Conservation (phyloP, 2,113 vertebrate genomes). For the Pelodiscus sinensis region DNA sequence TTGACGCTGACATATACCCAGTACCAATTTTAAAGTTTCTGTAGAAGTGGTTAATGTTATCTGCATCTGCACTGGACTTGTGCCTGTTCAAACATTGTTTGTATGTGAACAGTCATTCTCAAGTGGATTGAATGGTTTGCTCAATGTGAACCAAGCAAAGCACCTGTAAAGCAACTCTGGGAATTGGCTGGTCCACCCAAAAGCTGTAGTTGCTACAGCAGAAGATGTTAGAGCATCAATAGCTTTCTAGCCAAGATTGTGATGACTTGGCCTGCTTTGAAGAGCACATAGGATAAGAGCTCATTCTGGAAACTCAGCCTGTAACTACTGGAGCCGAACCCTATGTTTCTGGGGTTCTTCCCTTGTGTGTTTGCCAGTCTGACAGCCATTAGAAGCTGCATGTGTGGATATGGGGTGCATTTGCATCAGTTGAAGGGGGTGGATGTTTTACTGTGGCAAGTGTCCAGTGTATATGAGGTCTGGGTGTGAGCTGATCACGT, state of each 20-base stretch:
- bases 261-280: background rate
- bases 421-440: background rate
- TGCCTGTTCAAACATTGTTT: background rate
- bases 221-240: background rate
- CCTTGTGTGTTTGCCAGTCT: fast-evolving
- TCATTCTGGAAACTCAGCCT: background rate
- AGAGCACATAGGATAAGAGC: background rate
- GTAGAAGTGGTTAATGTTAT: background rate
- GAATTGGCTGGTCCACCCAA: background rate
- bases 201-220: background rate
- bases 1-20: fast-evolving
- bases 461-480: fast-evolving
- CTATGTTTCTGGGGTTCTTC: background rate
- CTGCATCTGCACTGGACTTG: fast-evolving
- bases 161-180: background rate
- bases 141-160: background rate
- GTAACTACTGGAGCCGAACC: background rate
- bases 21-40: fast-evolving
- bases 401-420: background rate
- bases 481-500: background rate
- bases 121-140: background rate
- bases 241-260: slow-evolving; percentile 7
- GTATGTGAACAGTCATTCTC: background rate
- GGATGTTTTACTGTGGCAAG: background rate
- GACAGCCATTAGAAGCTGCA: fast-evolving